Base-by-base conservation (phyloP, 2,888 invertebrate genomes). In the Noctua janthe region DNA sequence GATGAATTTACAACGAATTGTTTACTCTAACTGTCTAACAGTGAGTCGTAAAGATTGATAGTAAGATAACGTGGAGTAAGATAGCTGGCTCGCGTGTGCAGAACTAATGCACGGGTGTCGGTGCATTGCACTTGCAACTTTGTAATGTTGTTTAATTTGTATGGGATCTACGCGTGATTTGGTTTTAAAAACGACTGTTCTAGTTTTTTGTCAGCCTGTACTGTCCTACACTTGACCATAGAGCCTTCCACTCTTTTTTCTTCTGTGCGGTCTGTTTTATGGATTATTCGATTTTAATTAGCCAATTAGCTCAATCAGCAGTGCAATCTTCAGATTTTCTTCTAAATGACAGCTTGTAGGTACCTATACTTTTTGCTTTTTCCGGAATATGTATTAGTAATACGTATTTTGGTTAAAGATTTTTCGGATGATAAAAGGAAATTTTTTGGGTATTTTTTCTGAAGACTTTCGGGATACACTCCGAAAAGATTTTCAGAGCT, bases 11-110 rank as follows among this genome's bases (percentile, higher is more conserved):
- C 29, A n/a, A 51, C 74, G 15, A 66, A 49, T 23, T 74, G 39
- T 81, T 80, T 74, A 80, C 66, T 49, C 10, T 8, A n/a, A 23
- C 10, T 51, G 35, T 39, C 10, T 15, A 35, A 39, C 15, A 62
- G 35, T 35, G 51, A n/a, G 76, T 76, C 62, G 69, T 83, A 54
- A 62, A 81, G 77, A 81, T 76, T 83, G 80, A 76, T 83, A 69
- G n/a, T 20, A 8, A 47, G 64, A 83, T 83, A 56, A 77, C 49
- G n/a, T 54, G 17, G 11, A 49, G 17, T 64, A 15, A 62, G 62
- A 84, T 82, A 79, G 43, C n/a, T 43, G 20, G 4, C 62, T 84
- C 62, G 72, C 84, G 69, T 84, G 82, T 73, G 49, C 11, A 69
- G 69, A 62, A 47, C 70, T 54, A 69, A 56, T 56, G 39, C 39